Percentiles rank a stretch among this genome's conserved stretches.
phyloP scores from a whole-genome alignment of 2,888 invertebrate species.

The Mesochorus sp. region DNA sequence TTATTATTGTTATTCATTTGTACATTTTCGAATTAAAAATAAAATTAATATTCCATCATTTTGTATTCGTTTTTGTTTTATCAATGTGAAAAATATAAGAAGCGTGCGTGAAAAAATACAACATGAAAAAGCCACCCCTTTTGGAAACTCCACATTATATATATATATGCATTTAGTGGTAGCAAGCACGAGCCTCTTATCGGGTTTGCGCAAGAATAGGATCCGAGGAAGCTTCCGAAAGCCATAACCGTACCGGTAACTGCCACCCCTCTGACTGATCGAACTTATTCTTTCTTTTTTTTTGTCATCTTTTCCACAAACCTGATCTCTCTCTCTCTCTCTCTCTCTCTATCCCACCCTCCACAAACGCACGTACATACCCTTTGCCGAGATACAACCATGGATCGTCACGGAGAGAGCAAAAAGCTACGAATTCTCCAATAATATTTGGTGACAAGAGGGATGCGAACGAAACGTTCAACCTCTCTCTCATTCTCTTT shows the following conservation, averaged over 20 bases:
- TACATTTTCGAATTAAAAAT: background rate
- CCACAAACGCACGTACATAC: slow-evolving; percentile 40
- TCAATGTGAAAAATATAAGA: slow-evolving; percentile 32
- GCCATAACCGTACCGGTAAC: slow-evolving; percentile 83
- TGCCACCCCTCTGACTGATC: slow-evolving; percentile 81
- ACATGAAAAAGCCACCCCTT: slow-evolving; percentile 53
- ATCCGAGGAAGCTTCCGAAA: slow-evolving; percentile 82
- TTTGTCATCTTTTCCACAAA: slow-evolving; percentile 28
- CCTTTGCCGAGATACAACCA: slow-evolving; percentile 42
- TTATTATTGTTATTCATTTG: background rate
- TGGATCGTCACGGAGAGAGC: slow-evolving; percentile 32
- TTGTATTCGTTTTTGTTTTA: background rate
- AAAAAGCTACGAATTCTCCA: slow-evolving; percentile 65
- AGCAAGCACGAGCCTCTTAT: slow-evolving; percentile 76
- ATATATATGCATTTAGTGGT: slow-evolving; percentile 24
- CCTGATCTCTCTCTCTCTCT: slow-evolving; percentile 59
- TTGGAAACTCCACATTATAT: background rate
- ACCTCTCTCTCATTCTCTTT: background rate
- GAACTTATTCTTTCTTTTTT: slow-evolving; percentile 76
- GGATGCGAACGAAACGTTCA: slow-evolving; percentile 45
- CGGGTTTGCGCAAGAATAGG: slow-evolving; percentile 82
- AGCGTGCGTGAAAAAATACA: slow-evolving; percentile 73
- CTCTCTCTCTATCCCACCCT: slow-evolving; percentile 60
- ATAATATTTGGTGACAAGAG: slow-evolving; percentile 70
- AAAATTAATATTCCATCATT: background rate